Conservation (phyloP, 2,888 invertebrate genomes). For the Zelleria hepariella region DNA sequence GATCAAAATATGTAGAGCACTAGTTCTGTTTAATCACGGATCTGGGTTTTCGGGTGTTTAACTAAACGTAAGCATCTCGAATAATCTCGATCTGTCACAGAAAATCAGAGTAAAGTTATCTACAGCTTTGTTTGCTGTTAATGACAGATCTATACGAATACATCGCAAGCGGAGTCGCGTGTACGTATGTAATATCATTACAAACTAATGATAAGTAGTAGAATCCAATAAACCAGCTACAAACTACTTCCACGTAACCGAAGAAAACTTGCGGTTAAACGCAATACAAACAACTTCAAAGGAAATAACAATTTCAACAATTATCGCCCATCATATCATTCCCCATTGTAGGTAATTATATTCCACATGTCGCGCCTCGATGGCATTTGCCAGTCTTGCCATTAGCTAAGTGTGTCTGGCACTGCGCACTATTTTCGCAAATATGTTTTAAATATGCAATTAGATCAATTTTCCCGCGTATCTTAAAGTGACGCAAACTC, state of each 20-base stretch:
- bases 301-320: not conserved
- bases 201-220: not conserved
- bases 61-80: no score
- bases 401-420: not conserved
- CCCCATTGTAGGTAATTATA: not conserved
- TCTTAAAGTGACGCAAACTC: conserved; percentile 12
- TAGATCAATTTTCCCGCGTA: conserved; percentile 10
- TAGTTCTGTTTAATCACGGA: no score
- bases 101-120: no score
- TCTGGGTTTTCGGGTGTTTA: no score
- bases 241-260: not conserved
- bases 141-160: no score
- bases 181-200: no score
- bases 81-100: no score
- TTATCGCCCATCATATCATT: not conserved
- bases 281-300: not conserved
- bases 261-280: not conserved
- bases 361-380: not conserved
- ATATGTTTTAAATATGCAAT: conserved; percentile 7
- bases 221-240: not conserved
- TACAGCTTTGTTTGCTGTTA: no score
- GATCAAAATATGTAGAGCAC: no score
- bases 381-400: not conserved
- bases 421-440: not conserved
- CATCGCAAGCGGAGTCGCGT: no score